These are phyloP conservation scores for Sesamia nonagrioides DNA, from an alignment of 1,140 invertebrate genomes.

Conservation along the genomic window DNA sequence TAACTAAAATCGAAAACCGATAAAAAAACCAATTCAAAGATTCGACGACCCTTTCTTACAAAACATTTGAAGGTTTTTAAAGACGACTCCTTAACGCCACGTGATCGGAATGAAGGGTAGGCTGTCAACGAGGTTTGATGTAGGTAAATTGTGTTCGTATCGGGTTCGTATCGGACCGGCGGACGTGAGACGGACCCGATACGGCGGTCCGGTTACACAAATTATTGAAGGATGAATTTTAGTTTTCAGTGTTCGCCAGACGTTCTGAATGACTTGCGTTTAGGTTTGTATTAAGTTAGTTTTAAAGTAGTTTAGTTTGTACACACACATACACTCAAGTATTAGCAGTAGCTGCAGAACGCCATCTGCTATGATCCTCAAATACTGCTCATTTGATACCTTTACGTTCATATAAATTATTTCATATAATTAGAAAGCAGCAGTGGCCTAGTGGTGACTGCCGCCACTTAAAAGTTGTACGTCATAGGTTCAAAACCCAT, in stretches of 20 bases:
- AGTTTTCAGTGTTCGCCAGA: not conserved
- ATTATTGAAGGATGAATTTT: constrained; percentile 4
- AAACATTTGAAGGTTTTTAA: constrained; percentile 50
- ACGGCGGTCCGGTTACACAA: not conserved
- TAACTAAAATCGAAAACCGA: constrained; percentile 6
- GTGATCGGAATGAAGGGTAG: constrained; percentile 50
- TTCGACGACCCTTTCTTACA: not conserved
- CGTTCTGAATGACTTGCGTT: not conserved
- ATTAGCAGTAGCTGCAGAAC: no score
- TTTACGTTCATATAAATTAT: no score
- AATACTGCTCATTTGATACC: no score
- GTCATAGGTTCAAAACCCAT: no score
- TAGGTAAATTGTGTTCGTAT: constrained; percentile 71
- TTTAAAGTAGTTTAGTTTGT: no score
- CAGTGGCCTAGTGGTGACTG: no score
- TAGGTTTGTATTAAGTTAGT: no score
- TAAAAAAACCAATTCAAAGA: constrained; percentile 11
- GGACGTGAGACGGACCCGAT: constrained; percentile 46
- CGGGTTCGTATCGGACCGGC: constrained; percentile 39
- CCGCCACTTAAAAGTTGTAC: no score
- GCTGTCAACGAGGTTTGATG: constrained; percentile 65
- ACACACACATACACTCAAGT: no score
- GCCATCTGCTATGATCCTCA: no score
- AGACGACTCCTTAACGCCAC: constrained; percentile 56
- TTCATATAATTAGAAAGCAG: no score